These are phyloP conservation scores for Oxytorus armatus DNA, from an alignment of 2,888 invertebrate species.

Conservation along the genomic window DNA sequence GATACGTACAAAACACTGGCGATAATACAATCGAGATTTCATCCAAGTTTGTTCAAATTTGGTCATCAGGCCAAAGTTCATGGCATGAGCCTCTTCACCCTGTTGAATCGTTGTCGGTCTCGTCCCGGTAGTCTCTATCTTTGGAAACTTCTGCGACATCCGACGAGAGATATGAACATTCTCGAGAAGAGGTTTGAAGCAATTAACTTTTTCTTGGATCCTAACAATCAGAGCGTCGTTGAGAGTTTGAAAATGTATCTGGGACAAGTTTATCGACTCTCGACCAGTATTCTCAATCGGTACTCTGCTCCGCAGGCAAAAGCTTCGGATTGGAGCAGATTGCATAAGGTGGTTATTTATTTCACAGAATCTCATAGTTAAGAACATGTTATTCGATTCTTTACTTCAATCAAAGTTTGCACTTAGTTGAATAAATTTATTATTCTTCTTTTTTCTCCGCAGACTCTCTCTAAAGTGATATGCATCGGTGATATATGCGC, in stretches of 20 bases:
- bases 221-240: conserved; percentile 87
- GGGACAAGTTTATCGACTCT: conserved; percentile 72
- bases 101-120: conserved; percentile 90
- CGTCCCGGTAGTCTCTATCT: conserved; percentile 88
- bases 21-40: conserved; percentile 90
- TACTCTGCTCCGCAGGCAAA: conserved; percentile 76
- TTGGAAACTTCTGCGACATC: conserved; percentile 90
- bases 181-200: conserved; percentile 89
- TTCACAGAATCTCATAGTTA: conserved; percentile 20
- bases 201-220: conserved; percentile 88
- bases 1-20: conserved; percentile 91
- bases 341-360: conserved; percentile 73
- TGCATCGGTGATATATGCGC: conserved; percentile 77
- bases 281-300: conserved; percentile 73
- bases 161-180: conserved; percentile 87
- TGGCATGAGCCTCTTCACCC: conserved; percentile 90
- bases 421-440: neutral
- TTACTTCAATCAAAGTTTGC: neutral
- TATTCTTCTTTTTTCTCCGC: conserved; percentile 37
- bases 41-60: conserved; percentile 91
- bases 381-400: neutral
- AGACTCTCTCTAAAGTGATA: conserved; percentile 78
- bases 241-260: conserved; percentile 83
- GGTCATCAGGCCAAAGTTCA: conserved; percentile 87
- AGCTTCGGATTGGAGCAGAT: conserved; percentile 76